These are phyloP conservation scores for Myanophis thanlyinensis DNA, from an alignment of 2,113 vertebrate species.

Conservation along the genomic window DNA sequence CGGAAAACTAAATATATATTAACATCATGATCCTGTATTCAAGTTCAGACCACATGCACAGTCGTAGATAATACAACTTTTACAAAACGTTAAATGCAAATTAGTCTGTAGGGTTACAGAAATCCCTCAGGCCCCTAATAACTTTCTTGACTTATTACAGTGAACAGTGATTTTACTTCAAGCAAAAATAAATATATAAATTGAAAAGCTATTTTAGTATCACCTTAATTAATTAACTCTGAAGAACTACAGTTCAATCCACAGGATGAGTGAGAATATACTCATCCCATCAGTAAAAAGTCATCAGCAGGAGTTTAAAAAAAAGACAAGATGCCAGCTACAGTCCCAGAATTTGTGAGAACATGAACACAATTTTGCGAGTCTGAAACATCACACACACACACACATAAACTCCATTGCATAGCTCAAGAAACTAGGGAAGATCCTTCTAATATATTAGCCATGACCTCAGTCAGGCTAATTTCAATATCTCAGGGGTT, in stretches of 20 bases:
- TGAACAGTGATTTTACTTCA: neutral
- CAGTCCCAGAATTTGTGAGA: neutral
- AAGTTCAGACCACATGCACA: neutral
- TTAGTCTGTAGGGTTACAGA: neutral
- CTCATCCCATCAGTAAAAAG: neutral
- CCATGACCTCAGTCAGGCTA: neutral
- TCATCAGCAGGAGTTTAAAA: neutral
- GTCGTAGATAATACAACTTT: neutral
- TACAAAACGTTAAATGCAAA: neutral
- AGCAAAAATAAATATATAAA: neutral
- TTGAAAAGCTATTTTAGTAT: neutral
- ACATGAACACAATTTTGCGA: neutral
- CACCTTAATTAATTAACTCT: neutral
- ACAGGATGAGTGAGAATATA: neutral
- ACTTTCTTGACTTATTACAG: neutral
- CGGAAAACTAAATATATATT: neutral
- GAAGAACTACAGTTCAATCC: neutral
- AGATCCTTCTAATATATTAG: neutral
- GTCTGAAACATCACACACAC: too few relatives aligned
- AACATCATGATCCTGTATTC: neutral
- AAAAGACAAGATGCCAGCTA: neutral
- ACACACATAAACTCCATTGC: too few relatives aligned
- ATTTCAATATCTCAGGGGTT: too few relatives aligned
- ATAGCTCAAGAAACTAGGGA: neutral
- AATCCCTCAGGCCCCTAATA: neutral